Percentiles rank a stretch among this genome's conserved stretches.
phyloP scores from a whole-genome alignment of 2,113 vertebrate genomes.

The Ceuthmochares aereus region DNA sequence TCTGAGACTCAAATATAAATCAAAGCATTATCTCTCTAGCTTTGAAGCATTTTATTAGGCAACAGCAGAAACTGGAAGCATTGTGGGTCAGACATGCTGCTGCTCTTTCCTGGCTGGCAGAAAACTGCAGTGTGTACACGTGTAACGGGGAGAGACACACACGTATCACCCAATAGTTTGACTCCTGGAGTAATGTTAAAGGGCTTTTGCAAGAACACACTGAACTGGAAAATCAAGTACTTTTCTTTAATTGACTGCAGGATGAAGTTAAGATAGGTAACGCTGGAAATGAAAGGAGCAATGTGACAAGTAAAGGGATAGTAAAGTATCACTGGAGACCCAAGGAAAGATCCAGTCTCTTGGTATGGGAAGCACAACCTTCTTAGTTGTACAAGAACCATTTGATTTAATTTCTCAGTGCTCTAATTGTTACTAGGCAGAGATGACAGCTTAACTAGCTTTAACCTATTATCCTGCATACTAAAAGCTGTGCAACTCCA shows the following conservation, averaged over 20 bases:
- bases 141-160: neutral
- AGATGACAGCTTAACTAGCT: neutral
- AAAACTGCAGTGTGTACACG: neutral
- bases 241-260: neutral
- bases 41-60: neutral
- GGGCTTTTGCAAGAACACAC: neutral
- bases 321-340: neutral
- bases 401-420: neutral
- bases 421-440: neutral
- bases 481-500: neutral
- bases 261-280: neutral
- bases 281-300: neutral
- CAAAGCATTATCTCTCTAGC: neutral
- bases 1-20: neutral
- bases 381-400: neutral
- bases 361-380: neutral
- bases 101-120: neutral
- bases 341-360: neutral
- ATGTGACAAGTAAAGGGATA: neutral
- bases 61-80: neutral
- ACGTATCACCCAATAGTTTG: neutral
- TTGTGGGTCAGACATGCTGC: neutral
- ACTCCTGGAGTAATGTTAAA: fast-evolving
- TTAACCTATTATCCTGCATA: neutral
- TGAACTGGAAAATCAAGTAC: neutral